Conservation (phyloP, 2,888 invertebrate species). For the Plebejus anna region DNA sequence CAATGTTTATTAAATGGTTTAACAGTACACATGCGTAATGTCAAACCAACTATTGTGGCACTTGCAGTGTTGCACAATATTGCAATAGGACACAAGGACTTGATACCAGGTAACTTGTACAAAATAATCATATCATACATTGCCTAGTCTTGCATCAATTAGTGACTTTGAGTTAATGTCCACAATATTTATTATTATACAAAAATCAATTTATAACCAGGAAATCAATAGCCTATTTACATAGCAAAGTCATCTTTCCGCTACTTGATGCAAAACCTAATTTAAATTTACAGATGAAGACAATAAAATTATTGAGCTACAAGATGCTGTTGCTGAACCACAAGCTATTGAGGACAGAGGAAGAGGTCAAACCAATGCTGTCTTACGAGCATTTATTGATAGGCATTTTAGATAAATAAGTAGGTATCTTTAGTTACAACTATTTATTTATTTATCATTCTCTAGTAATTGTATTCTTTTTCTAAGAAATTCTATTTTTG, state of each 20-base stretch:
- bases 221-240: no score
- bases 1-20: no score
- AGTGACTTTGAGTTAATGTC: no score
- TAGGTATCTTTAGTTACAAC: neutral
- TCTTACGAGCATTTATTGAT: neutral
- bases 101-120: conserved; percentile 4
- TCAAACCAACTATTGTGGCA: conserved; percentile 7
- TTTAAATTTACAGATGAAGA: neutral
- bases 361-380: conserved; percentile 2
- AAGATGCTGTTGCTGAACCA: conserved; percentile 2
- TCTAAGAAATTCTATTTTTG: conserved; percentile 3
- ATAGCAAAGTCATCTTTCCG: neutral
- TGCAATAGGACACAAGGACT: conserved; percentile 1
- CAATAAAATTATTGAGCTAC: conserved; percentile 2
- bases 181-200: no score
- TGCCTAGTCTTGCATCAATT: neutral
- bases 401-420: conserved; percentile 3
- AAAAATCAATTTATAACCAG: no score
- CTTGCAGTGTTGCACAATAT: conserved; percentile 4
- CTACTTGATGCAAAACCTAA: neutral
- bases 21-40: conserved; percentile 2
- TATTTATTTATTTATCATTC: neutral
- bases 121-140: neutral
- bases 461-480: neutral
- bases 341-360: conserved; percentile 2